Base-by-base conservation (phyloP, 2,888 invertebrate species). In the Melipona bicolor region DNA sequence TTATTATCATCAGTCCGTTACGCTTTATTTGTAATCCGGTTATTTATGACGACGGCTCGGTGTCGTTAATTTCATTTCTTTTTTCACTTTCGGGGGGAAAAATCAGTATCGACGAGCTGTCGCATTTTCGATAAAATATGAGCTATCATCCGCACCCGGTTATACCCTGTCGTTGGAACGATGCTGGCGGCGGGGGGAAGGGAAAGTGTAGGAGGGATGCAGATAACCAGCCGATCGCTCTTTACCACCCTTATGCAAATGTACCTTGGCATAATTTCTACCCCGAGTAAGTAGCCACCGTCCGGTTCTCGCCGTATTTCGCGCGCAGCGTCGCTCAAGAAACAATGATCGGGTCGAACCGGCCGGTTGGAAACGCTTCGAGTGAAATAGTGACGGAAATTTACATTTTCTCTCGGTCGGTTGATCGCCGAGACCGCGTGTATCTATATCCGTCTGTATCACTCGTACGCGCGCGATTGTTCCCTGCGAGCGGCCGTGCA, bases 391-490 rank as follows among this genome's bases (percentile, higher is more conserved):
- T 67, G 85, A 61, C 67, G 76, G 80, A 88, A 90, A 91, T 91
- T 90, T 90, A 88, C 88, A 91, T 87, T 77, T 77, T 62, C 77
- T 76, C 81, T 82, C 73, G 82, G 79, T 81, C 70, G 82, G 85
- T 76, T 86, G 88, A 90, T 90, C 84, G 78, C 86, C 75, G 43
- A 1, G 43, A 76, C 82, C 89, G 87, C 89, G 88, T 79, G 89
- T 32, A 32, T 91, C 89, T 90, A 88, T 88, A 88, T 91, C 43
- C 11, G 87, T 86, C 86, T 84, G 73, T 74, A 71, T 70, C 86
- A 70, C 79, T 67, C 73, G 75, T 84, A 50, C 65, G 15, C n/a
- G 32, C 32, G 13, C 5, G n/a, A 67, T 50, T 72, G 49, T 36
- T 54, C n/a, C 49, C 50, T 74, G 36, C 73, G 84, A 85, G 79